These are phyloP conservation scores for Steinernema scapterisci DNA, from an alignment of 2,888 invertebrate genomes.

Conservation along the genomic window DNA sequence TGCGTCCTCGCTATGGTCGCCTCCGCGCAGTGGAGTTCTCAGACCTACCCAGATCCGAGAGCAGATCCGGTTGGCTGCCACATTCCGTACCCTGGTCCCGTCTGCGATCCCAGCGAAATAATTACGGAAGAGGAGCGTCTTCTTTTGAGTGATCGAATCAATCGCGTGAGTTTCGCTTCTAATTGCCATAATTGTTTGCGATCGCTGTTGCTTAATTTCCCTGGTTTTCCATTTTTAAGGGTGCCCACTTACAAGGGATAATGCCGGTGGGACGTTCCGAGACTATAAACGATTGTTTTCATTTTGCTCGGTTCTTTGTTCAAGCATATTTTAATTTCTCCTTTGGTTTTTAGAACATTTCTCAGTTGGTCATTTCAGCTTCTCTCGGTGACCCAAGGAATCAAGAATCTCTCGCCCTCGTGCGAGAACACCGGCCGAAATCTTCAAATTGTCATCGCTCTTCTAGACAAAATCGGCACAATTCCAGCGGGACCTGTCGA, in stretches of 20 bases:
- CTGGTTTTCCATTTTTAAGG: too few species aligned
- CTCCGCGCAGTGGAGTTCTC: slow-evolving; percentile 56
- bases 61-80: slow-evolving; percentile 53
- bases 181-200: too few species aligned
- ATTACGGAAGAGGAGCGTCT: slow-evolving; percentile 60
- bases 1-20: background rate
- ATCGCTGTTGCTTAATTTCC: too few species aligned
- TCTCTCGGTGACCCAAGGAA: slow-evolving; percentile 57
- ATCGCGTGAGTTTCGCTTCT: slow-evolving; percentile 41
- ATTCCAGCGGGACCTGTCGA: slow-evolving; percentile 55
- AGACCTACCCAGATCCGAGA: slow-evolving; percentile 64
- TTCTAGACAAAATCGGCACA: slow-evolving; percentile 59
- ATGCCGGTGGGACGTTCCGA: too few species aligned
- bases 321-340: too few species aligned
- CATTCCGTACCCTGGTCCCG: slow-evolving; percentile 46
- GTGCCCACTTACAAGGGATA: too few species aligned
- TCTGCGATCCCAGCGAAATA: slow-evolving; percentile 66
- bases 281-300: too few species aligned
- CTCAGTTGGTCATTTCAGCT: slow-evolving; percentile 46
- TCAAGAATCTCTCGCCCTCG: slow-evolving; percentile 61
- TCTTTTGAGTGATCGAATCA: slow-evolving; percentile 56
- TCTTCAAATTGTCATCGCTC: slow-evolving; percentile 59
- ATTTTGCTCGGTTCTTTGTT: too few species aligned
- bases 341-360: background rate
- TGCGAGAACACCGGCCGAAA: slow-evolving; percentile 60